Percentiles rank a stretch among this genome's conserved stretches.
Evolutionary conservation across 2,113 vertebrate species (phyloP).

Genomic region (Anhinga anhinga): DNA sequence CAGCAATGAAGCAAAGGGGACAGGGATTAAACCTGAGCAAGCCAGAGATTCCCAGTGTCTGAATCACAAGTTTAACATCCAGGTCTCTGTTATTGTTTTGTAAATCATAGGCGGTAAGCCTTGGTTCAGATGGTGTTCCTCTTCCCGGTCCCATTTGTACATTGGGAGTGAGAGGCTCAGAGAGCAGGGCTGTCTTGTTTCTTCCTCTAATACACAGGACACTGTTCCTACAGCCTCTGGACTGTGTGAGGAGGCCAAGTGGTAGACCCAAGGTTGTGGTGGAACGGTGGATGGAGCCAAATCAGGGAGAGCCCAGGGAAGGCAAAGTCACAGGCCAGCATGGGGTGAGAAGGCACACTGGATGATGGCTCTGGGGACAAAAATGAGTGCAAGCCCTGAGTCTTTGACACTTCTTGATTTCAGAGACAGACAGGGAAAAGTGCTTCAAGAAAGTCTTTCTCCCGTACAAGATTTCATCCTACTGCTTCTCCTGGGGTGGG

Average conservation of each 20-base stretch:
- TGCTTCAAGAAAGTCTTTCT: neutral
- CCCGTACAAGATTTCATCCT: neutral
- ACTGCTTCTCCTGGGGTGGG: neutral
- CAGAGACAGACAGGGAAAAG: neutral
- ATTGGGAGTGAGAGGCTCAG: neutral
- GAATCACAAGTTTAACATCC: neutral
- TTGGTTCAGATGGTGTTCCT: neutral
- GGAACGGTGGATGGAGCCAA: rapidly evolving
- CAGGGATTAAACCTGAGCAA: neutral
- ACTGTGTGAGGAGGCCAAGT: neutral
- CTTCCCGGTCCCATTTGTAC: neutral
- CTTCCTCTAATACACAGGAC: neutral
- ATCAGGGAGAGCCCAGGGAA: neutral
- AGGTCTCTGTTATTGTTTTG: neutral
- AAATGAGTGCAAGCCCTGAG: rapidly evolving
- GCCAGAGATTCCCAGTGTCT: neutral
- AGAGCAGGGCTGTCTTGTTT: neutral
- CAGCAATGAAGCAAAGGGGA: neutral
- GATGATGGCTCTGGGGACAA: neutral
- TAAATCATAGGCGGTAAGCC: neutral
- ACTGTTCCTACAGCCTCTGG: neutral
- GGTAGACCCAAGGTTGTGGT: rapidly evolving
- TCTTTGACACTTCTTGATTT: neutral
- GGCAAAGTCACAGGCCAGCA: neutral
- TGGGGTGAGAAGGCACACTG: neutral